Base-by-base conservation (phyloP, 2,888 invertebrate genomes). In the Dyspetes luteomarginatus region DNA sequence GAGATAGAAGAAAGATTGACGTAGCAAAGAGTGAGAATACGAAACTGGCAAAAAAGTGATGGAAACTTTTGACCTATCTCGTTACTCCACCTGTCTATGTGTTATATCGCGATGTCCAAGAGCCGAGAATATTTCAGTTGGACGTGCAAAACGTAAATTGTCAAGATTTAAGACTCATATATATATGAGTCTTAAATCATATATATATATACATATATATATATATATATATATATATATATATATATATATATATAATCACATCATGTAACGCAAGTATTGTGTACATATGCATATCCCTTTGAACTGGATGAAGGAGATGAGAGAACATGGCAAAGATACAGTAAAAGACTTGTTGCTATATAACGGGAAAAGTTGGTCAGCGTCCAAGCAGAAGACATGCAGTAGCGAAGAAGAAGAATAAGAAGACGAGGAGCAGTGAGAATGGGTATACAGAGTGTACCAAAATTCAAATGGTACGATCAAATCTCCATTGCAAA, bases 351-450 rank as follows among this genome's bases (percentile, higher is more conserved):
- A 65, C 74, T 58, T 36, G 74, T 58, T 56, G 74, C 74, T 74
- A 74, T n/a, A n/a, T 74, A 74, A 74, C 74, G 74, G 74, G 65
- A 74, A 74, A 74, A 48, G 43, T 74, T 74, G 74, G 65, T 74
- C 56, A 56, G 74, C 28, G 65, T 74, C 74, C 74, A 74, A 74
- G 56, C 65, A 24, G 26, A 73, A 22, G 65, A 74, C 56, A 74
- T 12, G 36, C 7, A 1, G 65, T 56, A 74, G 65, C 48, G 58
- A 67, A 65, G 26, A 30, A 43, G 7, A 36, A 5, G 58, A 67
- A 65, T 9, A 9, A 36, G 64, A 56, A 24, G 28, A 48, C 17
- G 28, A 48, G 48, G 48, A 56, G 30, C 1, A 58, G 65, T 45
- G 62, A 65, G 36, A 58, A 65, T 17, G 28, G n/a, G 48, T 56